Percentiles rank a stretch among this genome's conserved stretches.
Conservation (phyloP, 2,888 invertebrate species). For the Hylaea fasciaria region DNA sequence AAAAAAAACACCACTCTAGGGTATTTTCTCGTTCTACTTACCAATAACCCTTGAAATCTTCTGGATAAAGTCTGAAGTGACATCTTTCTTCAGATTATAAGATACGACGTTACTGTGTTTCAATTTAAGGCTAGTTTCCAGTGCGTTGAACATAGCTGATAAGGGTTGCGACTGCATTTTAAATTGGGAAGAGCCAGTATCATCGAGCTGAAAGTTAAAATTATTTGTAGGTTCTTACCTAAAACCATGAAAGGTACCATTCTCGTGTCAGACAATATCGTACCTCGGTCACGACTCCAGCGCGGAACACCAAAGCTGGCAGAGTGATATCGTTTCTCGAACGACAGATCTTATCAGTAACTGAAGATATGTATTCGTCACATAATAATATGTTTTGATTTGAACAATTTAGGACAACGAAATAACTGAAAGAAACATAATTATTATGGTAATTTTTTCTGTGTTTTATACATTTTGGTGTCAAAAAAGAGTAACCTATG, state of each 20-base stretch:
- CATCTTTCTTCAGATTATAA: constrained; percentile 46
- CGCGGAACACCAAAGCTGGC: constrained; percentile 50
- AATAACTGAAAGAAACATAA: constrained; percentile 46
- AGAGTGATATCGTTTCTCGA: constrained; percentile 53
- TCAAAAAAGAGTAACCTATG: too few relatives aligned
- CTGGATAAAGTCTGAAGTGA: constrained; percentile 35
- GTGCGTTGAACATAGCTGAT: constrained; percentile 47
- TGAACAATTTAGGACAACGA: constrained; percentile 52
- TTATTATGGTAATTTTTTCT: not conserved
- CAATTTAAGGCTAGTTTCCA: constrained; percentile 54
- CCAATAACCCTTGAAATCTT: constrained; percentile 46
- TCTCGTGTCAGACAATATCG: too few relatives aligned
- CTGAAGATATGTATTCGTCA: constrained; percentile 52
- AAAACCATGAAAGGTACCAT: not conserved
- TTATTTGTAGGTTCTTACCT: too few relatives aligned
- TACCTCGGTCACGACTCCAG: constrained; percentile 48
- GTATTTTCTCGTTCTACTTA: constrained; percentile 28
- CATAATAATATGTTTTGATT: constrained; percentile 32
- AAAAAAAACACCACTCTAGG: too few relatives aligned
- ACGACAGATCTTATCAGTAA: constrained; percentile 54
- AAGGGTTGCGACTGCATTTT: constrained; percentile 43
- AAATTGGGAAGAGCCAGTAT: constrained; percentile 10
- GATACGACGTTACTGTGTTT: constrained; percentile 48
- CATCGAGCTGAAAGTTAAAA: constrained; percentile 48
- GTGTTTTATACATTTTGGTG: too few relatives aligned